Evolutionary conservation across 2,113 vertebrate species (phyloP), one percentile per base, ranked within the genome.

Genomic region (Clinocottus analis): DNA sequence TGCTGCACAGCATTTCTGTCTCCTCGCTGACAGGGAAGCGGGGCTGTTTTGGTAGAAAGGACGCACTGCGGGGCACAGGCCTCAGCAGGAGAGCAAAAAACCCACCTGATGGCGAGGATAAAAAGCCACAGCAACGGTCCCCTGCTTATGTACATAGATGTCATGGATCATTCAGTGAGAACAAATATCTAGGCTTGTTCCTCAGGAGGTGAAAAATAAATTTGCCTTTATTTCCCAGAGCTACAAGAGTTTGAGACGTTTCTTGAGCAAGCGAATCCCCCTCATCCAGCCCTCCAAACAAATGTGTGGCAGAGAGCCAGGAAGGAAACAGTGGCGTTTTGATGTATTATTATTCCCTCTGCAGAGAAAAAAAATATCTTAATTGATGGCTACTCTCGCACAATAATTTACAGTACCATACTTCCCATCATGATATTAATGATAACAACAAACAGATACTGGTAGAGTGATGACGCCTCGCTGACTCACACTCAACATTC

Each of bases 1-100:
- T 67, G 71, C 83, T 82, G 77, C 82, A 70, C 80, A 86, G 88
- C 75, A 70, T 84, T 87, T 85, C 77, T 85, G 81, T 90, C 76
- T 84, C 76, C 60, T 80, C 77, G 0, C 62, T 69, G 93, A 85
- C 84, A 85, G 67, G 43, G 72, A 79, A 62, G 78, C 55, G 7
- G 68, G 73, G 67, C 72, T 75, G 83, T 83, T 88, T 67, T 58
- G 82, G 83, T 72, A 61, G 78, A 87, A 80, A 90, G 82, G 88
- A 89, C 87, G 86, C 75, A 72, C 86, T 62, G 75, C 66, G 21
- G 87, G 82, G 79, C 73, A 80, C 12, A 75, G 78, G 73, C 67
- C 85, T 83, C 88, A 75, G 87, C 72, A 55, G 90, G 88, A 78
- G 60, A 58, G 56, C 35, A 31, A 43, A 70, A n/a, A 84, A 66